Conservation (phyloP, 2,113 vertebrate genomes). For the Panthera tigris region DNA sequence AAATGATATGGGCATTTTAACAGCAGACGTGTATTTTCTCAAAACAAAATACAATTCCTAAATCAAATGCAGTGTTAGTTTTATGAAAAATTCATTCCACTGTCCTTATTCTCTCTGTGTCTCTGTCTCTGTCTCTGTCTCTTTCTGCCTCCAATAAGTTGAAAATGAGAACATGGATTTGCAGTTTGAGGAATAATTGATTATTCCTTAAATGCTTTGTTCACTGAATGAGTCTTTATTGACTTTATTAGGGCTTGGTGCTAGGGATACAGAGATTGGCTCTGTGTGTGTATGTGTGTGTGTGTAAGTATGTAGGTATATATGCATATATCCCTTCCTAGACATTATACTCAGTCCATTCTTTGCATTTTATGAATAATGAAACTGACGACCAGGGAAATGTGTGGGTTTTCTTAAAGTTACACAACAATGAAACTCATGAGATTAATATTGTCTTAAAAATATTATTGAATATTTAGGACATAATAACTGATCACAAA, state of each 20-base stretch:
- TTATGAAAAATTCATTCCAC: background rate
- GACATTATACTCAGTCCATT: background rate
- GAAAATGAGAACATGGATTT: conserved; percentile 28
- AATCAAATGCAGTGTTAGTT: background rate
- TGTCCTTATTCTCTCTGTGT: background rate
- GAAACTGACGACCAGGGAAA: background rate
- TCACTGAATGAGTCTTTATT: conserved; percentile 1
- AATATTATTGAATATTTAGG: background rate
- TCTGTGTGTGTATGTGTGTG: background rate
- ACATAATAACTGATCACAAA: background rate
- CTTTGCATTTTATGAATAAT: background rate
- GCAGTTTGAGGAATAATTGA: background rate
- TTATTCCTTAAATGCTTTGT: background rate
- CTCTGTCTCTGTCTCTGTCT: too few species aligned
- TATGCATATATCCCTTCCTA: background rate
- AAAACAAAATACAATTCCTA: background rate
- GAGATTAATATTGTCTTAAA: background rate
- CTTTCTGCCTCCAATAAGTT: background rate
- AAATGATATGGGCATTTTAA: background rate
- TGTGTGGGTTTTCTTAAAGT: background rate
- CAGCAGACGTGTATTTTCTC: background rate
- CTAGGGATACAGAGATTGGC: background rate
- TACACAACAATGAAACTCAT: background rate
- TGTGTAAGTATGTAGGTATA: background rate
- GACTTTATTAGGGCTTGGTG: background rate